These are phyloP conservation scores for Boloria euphrosyne DNA, from an alignment of 2,888 invertebrate species.

Conservation along the genomic window DNA sequence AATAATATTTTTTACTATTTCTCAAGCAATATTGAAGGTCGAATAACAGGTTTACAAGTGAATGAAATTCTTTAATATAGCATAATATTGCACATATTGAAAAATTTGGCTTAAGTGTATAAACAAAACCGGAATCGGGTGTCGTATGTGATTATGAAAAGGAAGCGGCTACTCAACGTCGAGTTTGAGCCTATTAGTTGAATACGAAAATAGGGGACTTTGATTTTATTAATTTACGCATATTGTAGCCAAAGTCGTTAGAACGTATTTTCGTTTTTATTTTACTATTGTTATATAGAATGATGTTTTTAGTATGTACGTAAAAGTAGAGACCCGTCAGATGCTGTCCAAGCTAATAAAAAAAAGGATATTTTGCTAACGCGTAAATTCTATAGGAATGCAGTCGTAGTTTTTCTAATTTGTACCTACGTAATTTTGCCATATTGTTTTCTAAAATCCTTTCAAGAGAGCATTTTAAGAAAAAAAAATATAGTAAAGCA, in stretches of 20 bases:
- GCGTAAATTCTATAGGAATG: too few relatives aligned
- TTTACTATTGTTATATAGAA: too few relatives aligned
- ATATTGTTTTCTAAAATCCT: too few relatives aligned
- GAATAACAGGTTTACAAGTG: conserved; percentile 46
- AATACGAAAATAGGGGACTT: conserved; percentile 36
- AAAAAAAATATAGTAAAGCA: too few relatives aligned
- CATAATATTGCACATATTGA: conserved; percentile 40
- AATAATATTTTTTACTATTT: conserved; percentile 3
- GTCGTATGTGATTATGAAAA: conserved; percentile 49
- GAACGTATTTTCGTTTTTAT: neutral
- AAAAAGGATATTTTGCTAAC: too few relatives aligned
- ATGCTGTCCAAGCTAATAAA: too few relatives aligned
- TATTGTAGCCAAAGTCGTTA: neutral
- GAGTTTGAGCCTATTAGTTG: conserved; percentile 50
- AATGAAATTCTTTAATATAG: conserved; percentile 39
- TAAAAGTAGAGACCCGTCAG: too few relatives aligned
- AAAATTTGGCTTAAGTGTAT: conserved; percentile 43
- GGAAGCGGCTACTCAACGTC: conserved; percentile 52
- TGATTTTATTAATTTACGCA: conserved; percentile 21
- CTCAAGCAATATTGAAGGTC: conserved; percentile 46
- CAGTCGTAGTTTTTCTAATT: too few relatives aligned
- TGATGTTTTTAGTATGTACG: too few relatives aligned
- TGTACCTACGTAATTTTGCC: too few relatives aligned
- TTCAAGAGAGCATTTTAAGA: too few relatives aligned
- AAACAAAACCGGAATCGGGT: conserved; percentile 47